A percentile compares a stretch with the other conserved stretches of the same genome.
Evolutionary conservation across 1,140 invertebrate genomes (phyloP).

Genomic region (Cydia fagiglandana): DNA sequence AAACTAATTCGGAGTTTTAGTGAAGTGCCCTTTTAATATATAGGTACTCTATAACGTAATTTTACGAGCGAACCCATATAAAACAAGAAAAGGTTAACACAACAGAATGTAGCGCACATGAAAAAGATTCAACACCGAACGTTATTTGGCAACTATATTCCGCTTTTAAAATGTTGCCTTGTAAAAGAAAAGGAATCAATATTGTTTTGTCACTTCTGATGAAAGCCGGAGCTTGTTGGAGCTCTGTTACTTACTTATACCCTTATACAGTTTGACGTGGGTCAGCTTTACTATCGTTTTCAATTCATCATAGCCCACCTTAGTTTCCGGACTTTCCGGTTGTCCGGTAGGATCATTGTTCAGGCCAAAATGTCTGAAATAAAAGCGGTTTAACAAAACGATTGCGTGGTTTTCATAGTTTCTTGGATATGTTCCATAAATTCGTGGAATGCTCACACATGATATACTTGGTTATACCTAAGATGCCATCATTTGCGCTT

Average conservation of each 20-base stretch:
- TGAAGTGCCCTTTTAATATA: too few relatives aligned
- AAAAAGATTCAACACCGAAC: neutral
- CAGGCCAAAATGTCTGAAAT: neutral
- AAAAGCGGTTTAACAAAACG: neutral
- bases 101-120: neutral
- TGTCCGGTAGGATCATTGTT: neutral
- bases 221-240: neutral
- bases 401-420: neutral
- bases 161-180: neutral
- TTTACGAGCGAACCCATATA: neutral
- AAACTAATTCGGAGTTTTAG: too few relatives aligned
- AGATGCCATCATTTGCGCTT: too few relatives aligned
- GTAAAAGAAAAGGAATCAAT: neutral
- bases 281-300: constrained; percentile 11
- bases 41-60: too few relatives aligned
- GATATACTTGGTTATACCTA: too few relatives aligned
- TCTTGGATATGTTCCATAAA: too few relatives aligned
- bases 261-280: neutral
- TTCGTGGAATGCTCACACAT: too few relatives aligned
- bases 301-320: constrained; percentile 18
- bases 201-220: neutral
- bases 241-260: neutral
- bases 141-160: neutral
- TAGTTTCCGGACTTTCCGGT: constrained; percentile 4
- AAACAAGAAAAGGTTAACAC: neutral